Evolutionary conservation across 1,140 invertebrate genomes (phyloP), one percentile per base, ranked within the genome.

Genomic region (Leptopilina clavipes): DNA sequence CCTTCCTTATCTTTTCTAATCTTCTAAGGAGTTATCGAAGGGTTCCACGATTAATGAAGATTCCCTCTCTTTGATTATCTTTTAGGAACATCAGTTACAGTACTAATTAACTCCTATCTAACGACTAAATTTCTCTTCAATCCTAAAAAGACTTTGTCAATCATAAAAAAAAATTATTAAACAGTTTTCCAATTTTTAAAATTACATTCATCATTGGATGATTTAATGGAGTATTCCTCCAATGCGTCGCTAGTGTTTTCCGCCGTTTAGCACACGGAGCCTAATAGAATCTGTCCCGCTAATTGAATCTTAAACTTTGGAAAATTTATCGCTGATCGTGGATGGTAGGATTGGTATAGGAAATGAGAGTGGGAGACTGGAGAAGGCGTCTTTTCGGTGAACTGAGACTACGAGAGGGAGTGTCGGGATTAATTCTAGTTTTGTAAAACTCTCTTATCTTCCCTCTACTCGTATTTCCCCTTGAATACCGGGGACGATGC

Each of bases 351-450:
- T n/a, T n/a, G n/a, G n/a, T n/a, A n/a, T n/a, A n/a, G n/a, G n/a
- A n/a, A n/a, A n/a, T n/a, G n/a, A n/a, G n/a, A n/a, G n/a, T n/a
- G n/a, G n/a, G n/a, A n/a, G n/a, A n/a, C n/a, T n/a, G n/a, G 22
- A 37, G 10, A 31, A 1, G 22, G 3, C 12, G 25, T 10, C 25
- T 65, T n/a, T 31, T 12, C 25, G 19, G 59, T 37, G 14, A 65
- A 65, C 25, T 31, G 12, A 6, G 59, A n/a, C 25, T 31, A 65
- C 14, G 25, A 31, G 19, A 65, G 25, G 59, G 59, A 65, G 59
- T 65, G 59, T 37, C 25, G 59, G 31, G 59, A 65, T 65, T 37
- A 65, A 31, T 65, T 65, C 59, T 65, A 65, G 59, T 65, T 65
- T 31, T 31, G 22, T 31, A 65, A 65, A 31, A 65, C 25, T 65